Base-by-base conservation (phyloP, 2,113 vertebrate genomes). In the Atherinomorus stipes region DNA sequence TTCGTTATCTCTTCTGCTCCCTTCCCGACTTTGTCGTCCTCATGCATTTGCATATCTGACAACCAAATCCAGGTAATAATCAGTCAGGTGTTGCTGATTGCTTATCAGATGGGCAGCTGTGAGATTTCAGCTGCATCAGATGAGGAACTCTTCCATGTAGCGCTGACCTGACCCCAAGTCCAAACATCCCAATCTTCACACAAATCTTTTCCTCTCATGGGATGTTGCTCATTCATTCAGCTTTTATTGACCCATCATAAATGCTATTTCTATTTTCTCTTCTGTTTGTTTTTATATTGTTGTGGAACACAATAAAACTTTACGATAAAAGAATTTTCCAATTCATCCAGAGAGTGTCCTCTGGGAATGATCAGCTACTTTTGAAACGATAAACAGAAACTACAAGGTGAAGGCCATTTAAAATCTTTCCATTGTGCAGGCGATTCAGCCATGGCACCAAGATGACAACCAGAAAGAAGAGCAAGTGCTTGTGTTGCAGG, bases 181-280 rank as follows among this genome's bases (percentile, higher is more conserved):
- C 62, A 44, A 72, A 59, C 49, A 34, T 13, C 22, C 1, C 9
- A 59, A 62, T 63, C 40, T 21, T n/a, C 52, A 45, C 25, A 66
- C 3, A 57, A 57, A 45, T 68, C 6, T 28, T 28, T 9, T 34
- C 31, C 31, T 34, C 26, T 21, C 44, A 15, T n/a, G 10, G 31
- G 4, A 44, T 34, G 54, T 26, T 60, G n/a, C 26, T 71, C 26
- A 50, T 70, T 76, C 57, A 74, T 44, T 1, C 3, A 59, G 50
- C 57, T 71, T 71, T 80, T 68, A 69, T 49, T 75, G 75, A 74
- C 61, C 1, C 12, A 45, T 37, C 54, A 76, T 58, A 53, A 70
- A 72, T 64, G 44, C 0, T 11, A 49, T 68, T 76, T 64, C 57
- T 50, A 50, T 22, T 9, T 50, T 3, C 38, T 23, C 12, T 51